phyloP scores from a whole-genome alignment of 2,113 vertebrate species.

The Emydura subglobosa region DNA sequence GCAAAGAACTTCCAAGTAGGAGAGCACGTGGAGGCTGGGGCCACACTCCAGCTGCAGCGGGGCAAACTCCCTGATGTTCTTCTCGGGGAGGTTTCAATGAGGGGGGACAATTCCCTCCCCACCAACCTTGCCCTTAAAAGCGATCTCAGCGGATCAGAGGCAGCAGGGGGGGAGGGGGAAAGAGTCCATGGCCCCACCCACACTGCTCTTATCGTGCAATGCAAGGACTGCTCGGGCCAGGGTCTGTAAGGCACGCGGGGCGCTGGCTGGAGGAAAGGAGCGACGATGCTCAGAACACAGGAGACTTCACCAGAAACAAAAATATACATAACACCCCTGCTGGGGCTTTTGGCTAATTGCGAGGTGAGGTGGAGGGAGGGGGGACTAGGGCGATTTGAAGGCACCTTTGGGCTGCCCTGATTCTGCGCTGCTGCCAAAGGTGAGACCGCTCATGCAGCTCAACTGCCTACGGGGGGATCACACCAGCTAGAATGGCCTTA shows the following conservation, averaged over 20 bases:
- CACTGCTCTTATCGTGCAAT: background rate
- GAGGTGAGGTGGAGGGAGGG: background rate
- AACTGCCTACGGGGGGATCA: background rate
- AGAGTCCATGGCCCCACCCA: fast-evolving
- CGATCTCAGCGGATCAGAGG: background rate
- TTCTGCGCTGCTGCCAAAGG: background rate
- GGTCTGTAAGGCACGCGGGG: background rate
- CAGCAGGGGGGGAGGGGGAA: background rate
- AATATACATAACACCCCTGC: background rate
- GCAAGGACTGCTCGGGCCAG: background rate
- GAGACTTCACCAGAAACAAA: background rate
- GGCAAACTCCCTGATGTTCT: background rate
- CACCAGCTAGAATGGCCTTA: background rate
- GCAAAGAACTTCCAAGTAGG: background rate
- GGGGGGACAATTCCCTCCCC: background rate
- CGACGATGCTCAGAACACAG: background rate
- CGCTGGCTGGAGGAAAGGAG: background rate
- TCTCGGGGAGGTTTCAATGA: background rate
- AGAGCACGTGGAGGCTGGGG: background rate
- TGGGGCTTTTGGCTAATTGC: background rate
- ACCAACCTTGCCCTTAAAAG: background rate
- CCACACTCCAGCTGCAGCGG: background rate
- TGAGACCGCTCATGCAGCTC: background rate
- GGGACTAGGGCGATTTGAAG: background rate
- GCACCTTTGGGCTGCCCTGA: background rate